phyloP scores from a whole-genome alignment of 2,797 vertebrate genomes.

The Hippopotamyrus pictus region DNA sequence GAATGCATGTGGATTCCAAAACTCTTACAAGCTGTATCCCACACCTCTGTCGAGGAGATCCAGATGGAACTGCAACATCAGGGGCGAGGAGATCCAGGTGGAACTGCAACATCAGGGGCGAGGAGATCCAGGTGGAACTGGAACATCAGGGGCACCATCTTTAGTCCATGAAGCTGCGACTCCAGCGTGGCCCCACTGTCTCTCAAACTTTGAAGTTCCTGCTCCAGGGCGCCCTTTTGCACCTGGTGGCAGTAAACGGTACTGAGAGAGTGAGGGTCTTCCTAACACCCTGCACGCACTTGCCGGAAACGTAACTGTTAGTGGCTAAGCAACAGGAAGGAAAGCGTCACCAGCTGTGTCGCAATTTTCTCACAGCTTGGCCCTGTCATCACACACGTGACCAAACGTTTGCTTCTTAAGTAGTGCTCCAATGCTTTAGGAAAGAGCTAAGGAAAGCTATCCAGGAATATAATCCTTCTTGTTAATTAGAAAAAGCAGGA shows the following conservation, averaged over 20 bases:
- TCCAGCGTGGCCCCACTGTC: slow-evolving; percentile 20
- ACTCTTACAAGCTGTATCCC: neutral
- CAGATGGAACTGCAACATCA: slow-evolving; percentile 19
- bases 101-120: slow-evolving; percentile 22
- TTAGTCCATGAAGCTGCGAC: slow-evolving; percentile 27
- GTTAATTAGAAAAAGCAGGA: neutral
- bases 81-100: no score
- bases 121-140: slow-evolving; percentile 25
- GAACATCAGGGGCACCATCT: slow-evolving; percentile 13
- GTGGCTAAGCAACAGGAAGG: neutral
- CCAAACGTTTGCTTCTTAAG: neutral
- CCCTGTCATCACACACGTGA: neutral
- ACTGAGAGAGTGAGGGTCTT: neutral
- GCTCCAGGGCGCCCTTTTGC: slow-evolving; percentile 28
- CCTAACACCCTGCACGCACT: neutral
- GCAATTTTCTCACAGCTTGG: neutral
- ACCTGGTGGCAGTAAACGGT: slow-evolving; percentile 12
- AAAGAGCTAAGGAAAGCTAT: neutral
- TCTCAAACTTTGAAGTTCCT: slow-evolving; percentile 23
- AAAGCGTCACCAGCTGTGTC: neutral
- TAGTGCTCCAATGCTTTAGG: neutral
- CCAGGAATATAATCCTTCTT: neutral
- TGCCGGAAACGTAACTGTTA: neutral
- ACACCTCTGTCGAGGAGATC: slow-evolving; percentile 26
- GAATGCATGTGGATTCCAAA: neutral